A percentile compares a stretch with the other conserved stretches of the same genome.
Conservation (phyloP, 2,113 vertebrate genomes). For the Taurulus bubalis region DNA sequence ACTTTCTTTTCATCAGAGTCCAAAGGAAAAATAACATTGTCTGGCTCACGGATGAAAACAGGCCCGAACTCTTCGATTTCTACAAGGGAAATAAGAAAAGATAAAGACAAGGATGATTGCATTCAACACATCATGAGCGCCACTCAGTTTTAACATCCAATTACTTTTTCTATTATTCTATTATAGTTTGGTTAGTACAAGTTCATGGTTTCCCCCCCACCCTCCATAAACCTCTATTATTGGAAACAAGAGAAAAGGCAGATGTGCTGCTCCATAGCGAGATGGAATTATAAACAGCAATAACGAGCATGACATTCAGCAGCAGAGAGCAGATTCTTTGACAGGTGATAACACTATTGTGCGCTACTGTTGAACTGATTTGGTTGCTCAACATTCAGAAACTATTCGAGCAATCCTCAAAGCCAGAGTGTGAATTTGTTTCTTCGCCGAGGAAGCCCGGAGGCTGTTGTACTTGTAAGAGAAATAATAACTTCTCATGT, state of each 20-base stretch:
- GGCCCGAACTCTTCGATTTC: constrained; percentile 94
- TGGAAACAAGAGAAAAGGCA: not conserved
- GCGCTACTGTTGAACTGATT: not conserved
- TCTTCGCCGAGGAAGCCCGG: not conserved
- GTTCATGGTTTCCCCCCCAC: not conserved
- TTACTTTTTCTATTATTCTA: constrained; percentile 27
- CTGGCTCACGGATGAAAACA: constrained; percentile 92
- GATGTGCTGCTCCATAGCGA: not conserved
- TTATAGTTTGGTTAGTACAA: constrained; percentile 7
- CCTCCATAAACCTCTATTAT: not conserved
- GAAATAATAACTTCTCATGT: not conserved
- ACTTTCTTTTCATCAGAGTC: constrained; percentile 95
- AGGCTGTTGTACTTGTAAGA: not conserved
- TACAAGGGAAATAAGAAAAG: constrained; percentile 64
- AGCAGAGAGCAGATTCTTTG: not conserved
- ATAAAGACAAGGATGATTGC: constrained; percentile 19
- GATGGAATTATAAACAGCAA: constrained; percentile 25
- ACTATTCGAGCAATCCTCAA: not conserved
- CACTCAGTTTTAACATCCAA: constrained; percentile 25
- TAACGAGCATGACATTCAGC: not conserved
- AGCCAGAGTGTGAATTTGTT: not conserved
- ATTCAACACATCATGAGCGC: constrained; percentile 26
- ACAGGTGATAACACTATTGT: not conserved
- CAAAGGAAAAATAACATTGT: constrained; percentile 89
- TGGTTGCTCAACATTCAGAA: not conserved